phyloP scores from a whole-genome alignment of 37 sponge, comb jelly and placozoan genomes.

The Eunapius fragilis region DNA sequence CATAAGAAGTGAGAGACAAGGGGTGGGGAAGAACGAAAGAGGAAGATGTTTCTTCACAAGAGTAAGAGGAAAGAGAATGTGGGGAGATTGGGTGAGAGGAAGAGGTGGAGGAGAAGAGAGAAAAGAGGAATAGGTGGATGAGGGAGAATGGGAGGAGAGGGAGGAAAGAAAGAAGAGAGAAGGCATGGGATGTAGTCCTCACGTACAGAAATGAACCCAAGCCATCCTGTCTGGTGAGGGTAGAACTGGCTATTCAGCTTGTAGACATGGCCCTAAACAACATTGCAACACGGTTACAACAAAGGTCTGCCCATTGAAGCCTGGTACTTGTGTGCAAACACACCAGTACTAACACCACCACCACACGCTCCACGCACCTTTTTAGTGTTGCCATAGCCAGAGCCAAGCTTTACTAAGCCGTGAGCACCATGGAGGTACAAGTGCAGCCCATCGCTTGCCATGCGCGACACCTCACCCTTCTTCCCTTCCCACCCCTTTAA shows the following conservation, averaged over 20 bases:
- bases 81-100: too few relatives aligned
- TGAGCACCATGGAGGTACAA: constrained; percentile 67
- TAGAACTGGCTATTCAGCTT: constrained; percentile 10
- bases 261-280: constrained; percentile 45
- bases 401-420: constrained; percentile 76
- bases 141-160: neutral
- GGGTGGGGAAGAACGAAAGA: neutral
- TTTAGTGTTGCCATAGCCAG: constrained; percentile 77
- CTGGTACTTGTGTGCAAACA: neutral
- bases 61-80: neutral
- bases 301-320: neutral
- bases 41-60: neutral
- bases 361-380: constrained; percentile 27
- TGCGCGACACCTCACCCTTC: constrained; percentile 2
- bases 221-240: constrained; percentile 36
- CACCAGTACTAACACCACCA: too few relatives aligned
- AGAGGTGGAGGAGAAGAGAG: neutral
- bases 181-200: neutral
- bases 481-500: neutral
- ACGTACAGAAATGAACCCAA: constrained; percentile 31
- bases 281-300: neutral
- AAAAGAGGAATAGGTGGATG: neutral
- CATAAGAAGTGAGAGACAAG: neutral
- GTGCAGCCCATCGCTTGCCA: constrained; percentile 70
- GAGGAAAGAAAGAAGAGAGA: neutral